Percentiles rank a stretch among this genome's conserved stretches.
Conservation (phyloP, 1,140 invertebrate species). For the Arctopsyche grandis region DNA sequence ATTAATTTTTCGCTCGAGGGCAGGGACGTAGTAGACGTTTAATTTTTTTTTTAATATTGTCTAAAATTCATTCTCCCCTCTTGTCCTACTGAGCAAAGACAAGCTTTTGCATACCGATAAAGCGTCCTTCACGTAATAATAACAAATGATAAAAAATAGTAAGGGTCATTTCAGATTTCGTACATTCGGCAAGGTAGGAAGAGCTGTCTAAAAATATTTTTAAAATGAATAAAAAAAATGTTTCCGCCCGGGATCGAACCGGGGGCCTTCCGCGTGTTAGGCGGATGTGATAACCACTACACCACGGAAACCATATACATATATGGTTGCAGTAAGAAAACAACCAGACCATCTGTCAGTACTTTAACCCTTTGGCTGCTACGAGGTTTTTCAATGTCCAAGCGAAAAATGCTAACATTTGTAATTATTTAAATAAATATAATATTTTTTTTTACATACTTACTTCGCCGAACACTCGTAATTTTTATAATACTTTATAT, state of each 20-base stretch:
- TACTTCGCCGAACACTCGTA: no score
- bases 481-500: no score
- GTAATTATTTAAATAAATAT: no score
- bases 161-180: background rate
- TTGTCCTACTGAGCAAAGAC: background rate
- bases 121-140: background rate
- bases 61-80: background rate
- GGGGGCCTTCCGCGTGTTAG: constrained; percentile 54
- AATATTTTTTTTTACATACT: no score
- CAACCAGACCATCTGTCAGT: no score
- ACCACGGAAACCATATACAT: constrained; percentile 2
- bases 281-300: constrained; percentile 54
- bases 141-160: background rate
- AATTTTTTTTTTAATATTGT: background rate
- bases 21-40: background rate
- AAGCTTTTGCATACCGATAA: background rate
- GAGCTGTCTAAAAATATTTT: no score
- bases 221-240: constrained; percentile 38
- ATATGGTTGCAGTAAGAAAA: no score
- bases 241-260: constrained; percentile 55
- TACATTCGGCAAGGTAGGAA: background rate
- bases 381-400: no score
- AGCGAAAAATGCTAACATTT: no score
- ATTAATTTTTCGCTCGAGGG: background rate
- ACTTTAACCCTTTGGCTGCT: no score